phyloP scores from a whole-genome alignment of 2,797 vertebrate genomes.

The Poeciliopsis paucimaculata region DNA sequence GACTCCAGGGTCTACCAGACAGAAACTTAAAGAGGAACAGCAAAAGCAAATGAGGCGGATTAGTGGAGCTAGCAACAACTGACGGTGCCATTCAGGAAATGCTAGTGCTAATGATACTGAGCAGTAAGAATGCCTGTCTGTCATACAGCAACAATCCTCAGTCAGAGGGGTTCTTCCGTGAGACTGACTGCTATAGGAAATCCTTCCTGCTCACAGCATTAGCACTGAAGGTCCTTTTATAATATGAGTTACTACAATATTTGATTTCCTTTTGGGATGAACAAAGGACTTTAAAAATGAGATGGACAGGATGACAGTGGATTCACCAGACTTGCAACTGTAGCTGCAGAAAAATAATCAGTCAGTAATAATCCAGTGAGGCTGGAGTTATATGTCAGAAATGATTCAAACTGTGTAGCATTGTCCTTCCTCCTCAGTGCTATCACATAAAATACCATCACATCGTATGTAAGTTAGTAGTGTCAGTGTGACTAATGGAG shows the following conservation, averaged over 20 bases:
- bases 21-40: no score
- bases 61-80: not conserved
- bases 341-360: not conserved
- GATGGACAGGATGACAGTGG: not conserved
- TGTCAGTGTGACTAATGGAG: not conserved
- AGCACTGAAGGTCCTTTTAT: no score
- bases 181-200: no score
- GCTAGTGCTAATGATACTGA: not conserved
- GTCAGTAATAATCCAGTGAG: not conserved
- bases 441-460: conserved; percentile 9
- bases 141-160: not conserved
- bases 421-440: not conserved
- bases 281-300: not conserved
- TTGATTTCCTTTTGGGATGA: no score
- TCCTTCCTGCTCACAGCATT: no score
- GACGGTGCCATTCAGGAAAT: not conserved
- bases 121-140: no score
- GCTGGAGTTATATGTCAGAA: not conserved
- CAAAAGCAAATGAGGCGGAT: no score
- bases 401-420: not conserved
- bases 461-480: not conserved
- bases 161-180: not conserved
- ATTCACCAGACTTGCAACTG: not conserved
- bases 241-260: no score
- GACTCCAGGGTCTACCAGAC: no score